phyloP scores from a whole-genome alignment of 2,113 vertebrate species.

The Zeus faber region DNA sequence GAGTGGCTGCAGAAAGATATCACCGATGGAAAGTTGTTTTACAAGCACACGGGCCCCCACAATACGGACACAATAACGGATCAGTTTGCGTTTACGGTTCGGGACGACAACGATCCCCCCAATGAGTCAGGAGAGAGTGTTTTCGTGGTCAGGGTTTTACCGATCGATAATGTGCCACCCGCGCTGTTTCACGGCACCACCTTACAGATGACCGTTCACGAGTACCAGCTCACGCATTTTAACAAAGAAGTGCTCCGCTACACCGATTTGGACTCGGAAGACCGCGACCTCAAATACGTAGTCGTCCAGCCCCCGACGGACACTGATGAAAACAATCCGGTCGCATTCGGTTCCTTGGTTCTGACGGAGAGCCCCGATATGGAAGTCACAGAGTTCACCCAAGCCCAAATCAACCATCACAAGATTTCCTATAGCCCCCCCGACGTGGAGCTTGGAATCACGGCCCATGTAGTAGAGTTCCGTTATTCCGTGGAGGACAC shows the following conservation, averaged over 20 bases:
- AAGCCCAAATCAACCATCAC: slow-evolving; percentile 94
- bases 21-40: slow-evolving; percentile 84
- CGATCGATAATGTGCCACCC: slow-evolving; percentile 86
- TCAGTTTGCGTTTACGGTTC: slow-evolving; percentile 85
- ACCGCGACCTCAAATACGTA: slow-evolving; percentile 86
- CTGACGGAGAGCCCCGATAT: slow-evolving; percentile 82
- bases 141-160: slow-evolving; percentile 83
- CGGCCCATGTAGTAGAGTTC: slow-evolving; percentile 87
- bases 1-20: slow-evolving; percentile 91
- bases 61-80: slow-evolving; percentile 80
- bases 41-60: slow-evolving; percentile 84
- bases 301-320: slow-evolving; percentile 83
- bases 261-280: slow-evolving; percentile 90
- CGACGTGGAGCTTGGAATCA: slow-evolving; percentile 85
- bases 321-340: slow-evolving; percentile 83
- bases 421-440: slow-evolving; percentile 89
- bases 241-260: slow-evolving; percentile 85
- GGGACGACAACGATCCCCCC: slow-evolving; percentile 93
- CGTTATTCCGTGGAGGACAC: slow-evolving; percentile 86
- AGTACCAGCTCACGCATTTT: slow-evolving; percentile 86
- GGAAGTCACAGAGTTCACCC: slow-evolving; percentile 86
- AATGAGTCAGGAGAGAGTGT: slow-evolving; percentile 81
- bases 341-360: slow-evolving; percentile 81
- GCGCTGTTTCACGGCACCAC: slow-evolving; percentile 81
- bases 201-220: slow-evolving; percentile 85